Conservation (phyloP, 2,888 invertebrate genomes). For the Isotomurus palustris region DNA sequence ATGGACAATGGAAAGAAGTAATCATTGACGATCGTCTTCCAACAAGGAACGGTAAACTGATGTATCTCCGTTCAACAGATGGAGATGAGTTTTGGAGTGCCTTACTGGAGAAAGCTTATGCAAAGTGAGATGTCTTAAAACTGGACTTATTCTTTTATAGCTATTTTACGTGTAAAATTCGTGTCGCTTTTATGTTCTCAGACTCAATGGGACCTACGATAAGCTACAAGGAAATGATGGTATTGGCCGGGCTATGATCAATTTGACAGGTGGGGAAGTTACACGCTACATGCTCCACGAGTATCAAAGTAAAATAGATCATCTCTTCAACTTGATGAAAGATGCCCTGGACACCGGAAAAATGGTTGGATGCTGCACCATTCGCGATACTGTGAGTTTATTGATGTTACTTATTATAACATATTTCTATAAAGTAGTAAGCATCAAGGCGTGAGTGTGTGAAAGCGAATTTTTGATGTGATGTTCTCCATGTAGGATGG, state of each 20-base stretch:
- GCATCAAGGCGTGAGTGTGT: too few relatives aligned
- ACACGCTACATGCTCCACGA: neutral
- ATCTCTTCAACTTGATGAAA: neutral
- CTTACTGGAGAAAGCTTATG: slow-evolving; percentile 3
- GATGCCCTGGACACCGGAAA: neutral
- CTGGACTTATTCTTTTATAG: neutral
- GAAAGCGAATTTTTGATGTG: too few relatives aligned
- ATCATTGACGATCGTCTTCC: slow-evolving; percentile 8
- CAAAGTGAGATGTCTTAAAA: slow-evolving; percentile 1
- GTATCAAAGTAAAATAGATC: neutral
- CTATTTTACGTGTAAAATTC: neutral
- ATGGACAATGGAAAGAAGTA: neutral
- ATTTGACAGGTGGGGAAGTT: slow-evolving; percentile 1
- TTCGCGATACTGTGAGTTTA: neutral
- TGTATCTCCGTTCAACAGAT: neutral
- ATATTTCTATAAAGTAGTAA: too few relatives aligned
- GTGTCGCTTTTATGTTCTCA: too few relatives aligned
- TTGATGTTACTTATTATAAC: neutral
- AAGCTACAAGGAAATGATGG: slow-evolving; percentile 2
- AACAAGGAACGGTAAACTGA: slow-evolving; percentile 5
- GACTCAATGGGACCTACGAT: slow-evolving; percentile 2
- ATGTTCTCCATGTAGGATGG: too few relatives aligned
- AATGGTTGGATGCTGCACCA: neutral
- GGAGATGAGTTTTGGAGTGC: slow-evolving; percentile 1
- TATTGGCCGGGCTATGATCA: slow-evolving; percentile 1